Evolutionary conservation across 1,140 invertebrate genomes (phyloP).

Genomic region (Sinonovacula constricta): DNA sequence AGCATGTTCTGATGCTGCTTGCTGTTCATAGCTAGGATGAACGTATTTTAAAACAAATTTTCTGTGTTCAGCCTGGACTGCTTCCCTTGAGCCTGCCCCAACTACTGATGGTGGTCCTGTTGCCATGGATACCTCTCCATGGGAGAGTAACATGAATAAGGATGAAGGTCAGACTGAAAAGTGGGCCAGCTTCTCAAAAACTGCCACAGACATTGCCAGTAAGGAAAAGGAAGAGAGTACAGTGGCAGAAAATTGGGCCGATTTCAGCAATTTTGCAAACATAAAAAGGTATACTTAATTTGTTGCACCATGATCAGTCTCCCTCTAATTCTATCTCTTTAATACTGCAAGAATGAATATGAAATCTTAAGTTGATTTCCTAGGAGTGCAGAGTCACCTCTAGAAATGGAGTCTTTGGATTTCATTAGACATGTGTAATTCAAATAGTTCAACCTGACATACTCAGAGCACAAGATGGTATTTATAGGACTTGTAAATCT

Average conservation of each 20-base stretch:
- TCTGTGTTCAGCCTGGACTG: slow-evolving; percentile 10
- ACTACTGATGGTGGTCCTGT: slow-evolving; percentile 69
- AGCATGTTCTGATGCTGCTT: no score
- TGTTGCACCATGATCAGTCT: no score
- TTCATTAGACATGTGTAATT: no score
- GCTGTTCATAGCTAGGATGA: no score
- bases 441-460: no score
- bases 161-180: slow-evolving; percentile 52
- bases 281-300: slow-evolving; percentile 58
- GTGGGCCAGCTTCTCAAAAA: slow-evolving; percentile 72
- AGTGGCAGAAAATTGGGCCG: slow-evolving; percentile 65
- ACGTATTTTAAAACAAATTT: neutral
- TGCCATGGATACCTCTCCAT: slow-evolving; percentile 77
- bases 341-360: no score
- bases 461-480: no score
- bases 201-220: slow-evolving; percentile 58
- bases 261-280: slow-evolving; percentile 66
- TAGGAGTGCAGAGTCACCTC: no score
- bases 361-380: no score
- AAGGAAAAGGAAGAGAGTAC: slow-evolving; percentile 1
- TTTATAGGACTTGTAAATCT: no score
- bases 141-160: slow-evolving; percentile 52
- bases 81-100: slow-evolving; percentile 51
- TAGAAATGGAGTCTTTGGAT: no score
- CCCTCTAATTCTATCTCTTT: no score